phyloP scores from a whole-genome alignment of 2,113 vertebrate genomes.

The Varanus salvator region DNA sequence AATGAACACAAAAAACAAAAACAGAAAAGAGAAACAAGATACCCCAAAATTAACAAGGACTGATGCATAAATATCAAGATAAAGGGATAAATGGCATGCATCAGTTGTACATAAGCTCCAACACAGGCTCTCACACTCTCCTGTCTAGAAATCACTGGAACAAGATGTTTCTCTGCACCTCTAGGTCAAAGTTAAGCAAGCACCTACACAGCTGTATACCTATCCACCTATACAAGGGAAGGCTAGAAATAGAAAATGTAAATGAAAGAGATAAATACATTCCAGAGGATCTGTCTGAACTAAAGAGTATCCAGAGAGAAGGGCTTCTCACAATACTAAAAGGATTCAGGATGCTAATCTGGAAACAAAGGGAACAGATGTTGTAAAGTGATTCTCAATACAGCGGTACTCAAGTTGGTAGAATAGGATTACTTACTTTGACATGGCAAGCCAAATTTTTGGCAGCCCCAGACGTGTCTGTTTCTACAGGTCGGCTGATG shows the following conservation, averaged over 20 bases:
- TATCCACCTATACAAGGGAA: not conserved
- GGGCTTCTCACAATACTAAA: not conserved
- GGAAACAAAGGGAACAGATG: not conserved
- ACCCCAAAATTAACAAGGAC: too few relatives aligned
- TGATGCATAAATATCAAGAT: too few relatives aligned
- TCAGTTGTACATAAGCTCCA: too few relatives aligned
- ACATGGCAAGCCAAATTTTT: conserved; percentile 83
- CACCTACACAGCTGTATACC: not conserved
- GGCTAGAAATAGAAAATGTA: not conserved
- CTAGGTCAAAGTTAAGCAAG: not conserved
- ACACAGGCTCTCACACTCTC: not conserved
- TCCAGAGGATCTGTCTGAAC: not conserved
- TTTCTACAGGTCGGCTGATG: conserved; percentile 89
- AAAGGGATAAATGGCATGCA: too few relatives aligned
- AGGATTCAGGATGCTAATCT: not conserved
- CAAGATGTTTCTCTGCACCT: not conserved
- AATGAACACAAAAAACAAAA: too few relatives aligned
- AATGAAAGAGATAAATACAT: not conserved
- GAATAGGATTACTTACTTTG: conserved; percentile 81
- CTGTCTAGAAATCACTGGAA: not conserved
- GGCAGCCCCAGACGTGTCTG: conserved; percentile 86
- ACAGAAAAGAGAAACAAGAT: too few relatives aligned
- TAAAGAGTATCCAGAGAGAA: not conserved
- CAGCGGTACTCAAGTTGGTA: too few relatives aligned
- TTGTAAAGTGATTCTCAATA: not conserved